phyloP scores from a whole-genome alignment of 2,888 invertebrate genomes.

The Athalia cordata region DNA sequence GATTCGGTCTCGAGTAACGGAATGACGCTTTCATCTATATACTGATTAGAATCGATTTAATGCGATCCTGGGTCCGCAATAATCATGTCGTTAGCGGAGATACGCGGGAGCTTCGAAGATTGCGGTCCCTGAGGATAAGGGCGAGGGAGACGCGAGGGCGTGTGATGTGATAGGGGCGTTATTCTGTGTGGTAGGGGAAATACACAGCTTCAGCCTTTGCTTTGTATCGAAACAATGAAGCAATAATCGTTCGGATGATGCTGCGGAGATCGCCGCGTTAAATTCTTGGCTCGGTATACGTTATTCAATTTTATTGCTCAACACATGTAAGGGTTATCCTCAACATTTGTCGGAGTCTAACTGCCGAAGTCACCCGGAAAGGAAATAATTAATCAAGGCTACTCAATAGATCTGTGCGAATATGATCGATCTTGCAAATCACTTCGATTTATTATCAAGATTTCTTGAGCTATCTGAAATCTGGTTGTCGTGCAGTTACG shows the following conservation, averaged over 20 bases:
- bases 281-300: slow-evolving; percentile 29
- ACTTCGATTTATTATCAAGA: no score
- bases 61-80: slow-evolving; percentile 35
- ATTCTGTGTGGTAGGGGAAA: neutral
- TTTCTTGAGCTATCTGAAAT: no score
- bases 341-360: neutral
- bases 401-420: neutral
- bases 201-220: slow-evolving; percentile 26
- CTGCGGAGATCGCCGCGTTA: slow-evolving; percentile 33
- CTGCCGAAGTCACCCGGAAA: neutral
- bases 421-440: neutral
- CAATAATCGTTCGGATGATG: slow-evolving; percentile 40
- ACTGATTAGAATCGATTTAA: slow-evolving; percentile 45
- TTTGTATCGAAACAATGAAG: slow-evolving; percentile 43
- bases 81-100: slow-evolving; percentile 45
- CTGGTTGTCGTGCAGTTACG: no score
- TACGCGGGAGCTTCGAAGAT: slow-evolving; percentile 32
- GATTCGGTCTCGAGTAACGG: slow-evolving; percentile 27
- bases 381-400: neutral
- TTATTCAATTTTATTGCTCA: slow-evolving; percentile 40
- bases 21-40: slow-evolving; percentile 30
- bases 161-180: neutral
- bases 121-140: slow-evolving; percentile 37
- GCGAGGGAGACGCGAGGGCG: slow-evolving; percentile 7
- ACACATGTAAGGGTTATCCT: neutral